Percentiles rank a stretch among this genome's conserved stretches.
phyloP scores from a whole-genome alignment of 92 coral and sea anemone species.

The Hydrozoanthus gracilis region DNA sequence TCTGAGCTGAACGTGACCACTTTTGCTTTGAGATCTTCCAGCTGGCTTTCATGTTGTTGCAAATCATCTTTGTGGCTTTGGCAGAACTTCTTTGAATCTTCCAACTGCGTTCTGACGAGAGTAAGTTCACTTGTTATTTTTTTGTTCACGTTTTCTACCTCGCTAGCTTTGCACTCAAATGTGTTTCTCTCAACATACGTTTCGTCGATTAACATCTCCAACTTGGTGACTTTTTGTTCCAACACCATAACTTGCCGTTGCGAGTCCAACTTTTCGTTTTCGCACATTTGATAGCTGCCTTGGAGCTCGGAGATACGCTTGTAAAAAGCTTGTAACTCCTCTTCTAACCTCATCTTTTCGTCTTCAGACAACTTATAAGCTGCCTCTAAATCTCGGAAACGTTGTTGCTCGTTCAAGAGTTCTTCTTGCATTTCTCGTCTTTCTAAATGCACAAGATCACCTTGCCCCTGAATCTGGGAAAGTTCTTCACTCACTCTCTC shows the following conservation, averaged over 20 bases:
- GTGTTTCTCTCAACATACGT: slow-evolving; percentile 69
- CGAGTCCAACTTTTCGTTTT: slow-evolving; percentile 87
- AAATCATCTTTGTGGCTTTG: slow-evolving; percentile 53
- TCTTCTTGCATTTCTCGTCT: slow-evolving; percentile 90
- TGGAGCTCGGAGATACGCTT: slow-evolving; percentile 90
- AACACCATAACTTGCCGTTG: slow-evolving; percentile 85
- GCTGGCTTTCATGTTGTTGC: slow-evolving; percentile 58
- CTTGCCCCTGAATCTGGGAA: slow-evolving; percentile 77
- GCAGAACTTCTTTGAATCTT: slow-evolving; percentile 74
- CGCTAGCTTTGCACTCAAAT: slow-evolving; percentile 76
- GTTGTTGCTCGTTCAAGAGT: slow-evolving; percentile 78
- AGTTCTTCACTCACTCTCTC: slow-evolving; percentile 69
- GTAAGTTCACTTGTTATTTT: slow-evolving; percentile 78
- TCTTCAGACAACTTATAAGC: slow-evolving; percentile 70
- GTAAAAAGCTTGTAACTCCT: slow-evolving; percentile 88
- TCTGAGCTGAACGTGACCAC: slow-evolving; percentile 66
- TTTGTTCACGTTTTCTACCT: slow-evolving; percentile 66
- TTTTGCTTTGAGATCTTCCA: slow-evolving; percentile 75
- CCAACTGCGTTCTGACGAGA: slow-evolving; percentile 77
- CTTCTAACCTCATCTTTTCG: slow-evolving; percentile 85
- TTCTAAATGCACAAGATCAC: slow-evolving; percentile 79
- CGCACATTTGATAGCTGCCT: slow-evolving; percentile 79
- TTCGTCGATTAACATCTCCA: slow-evolving; percentile 76
- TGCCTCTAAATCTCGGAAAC: slow-evolving; percentile 88
- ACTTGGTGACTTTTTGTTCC: slow-evolving; percentile 79